Evolutionary conservation across 2,888 invertebrate genomes (phyloP), one percentile per base, ranked within the genome.

Genomic region (Zonitis immaculata): DNA sequence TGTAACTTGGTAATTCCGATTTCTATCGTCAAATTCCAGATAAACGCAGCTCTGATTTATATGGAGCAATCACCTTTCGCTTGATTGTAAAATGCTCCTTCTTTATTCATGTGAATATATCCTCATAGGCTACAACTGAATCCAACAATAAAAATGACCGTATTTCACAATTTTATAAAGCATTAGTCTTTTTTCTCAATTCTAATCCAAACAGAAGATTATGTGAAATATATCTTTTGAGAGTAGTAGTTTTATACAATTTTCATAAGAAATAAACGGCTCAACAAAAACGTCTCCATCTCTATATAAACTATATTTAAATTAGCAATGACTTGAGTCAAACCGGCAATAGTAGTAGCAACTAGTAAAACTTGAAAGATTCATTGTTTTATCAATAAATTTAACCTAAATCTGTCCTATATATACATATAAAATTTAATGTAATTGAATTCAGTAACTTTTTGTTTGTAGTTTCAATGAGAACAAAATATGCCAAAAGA

Each of bases 1-100:
- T 80, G 58, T 87, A 86, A 94, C 91, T 76, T 94, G 93, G 72
- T 93, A 94, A 77, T 92, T 91, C 93, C 93, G 94, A 63, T 87
- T 85, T 2, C 93, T 93, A 69, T 93, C 92, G 68, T 94, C 93
- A 61, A 91, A 88, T 72, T 91, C 90, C 52, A 92, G 77, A 32
- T 88, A 87, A 42, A n/a, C n/a, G 92, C 89, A 42, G 89, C 86
- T 58, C 89, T 80, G 59, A 94, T 87, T 86, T 88, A 89, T 54
- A 94, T 80, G 47, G 91, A 91, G 76, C 93, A 93, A 76, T 93
- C 93, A 2, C 89, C 89, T 1, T 67, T 69, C 49, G 72, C 72
- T 57, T 76, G 75, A 44, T 78, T 78, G 56, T 83, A 84, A 46
- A 86, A 85, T 47, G 87, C 85, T 91, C 91, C 92, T 76, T 93